phyloP scores from a whole-genome alignment of 2,113 vertebrate species.

The Tympanuchus pallidicinctus region DNA sequence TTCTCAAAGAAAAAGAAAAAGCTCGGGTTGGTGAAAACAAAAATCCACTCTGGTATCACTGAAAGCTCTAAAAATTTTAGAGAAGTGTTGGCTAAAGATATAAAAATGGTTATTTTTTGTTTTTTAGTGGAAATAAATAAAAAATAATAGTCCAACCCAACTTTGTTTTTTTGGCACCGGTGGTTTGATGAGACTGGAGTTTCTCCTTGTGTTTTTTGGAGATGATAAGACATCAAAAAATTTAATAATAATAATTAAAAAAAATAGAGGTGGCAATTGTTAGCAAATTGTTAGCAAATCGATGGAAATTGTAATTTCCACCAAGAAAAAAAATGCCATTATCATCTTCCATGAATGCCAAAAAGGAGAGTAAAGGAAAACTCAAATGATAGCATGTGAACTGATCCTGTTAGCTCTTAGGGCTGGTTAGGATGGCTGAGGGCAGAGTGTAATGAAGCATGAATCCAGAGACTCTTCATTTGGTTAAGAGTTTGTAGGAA shows the following conservation, averaged over 20 bases:
- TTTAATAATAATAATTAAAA: too few relatives aligned
- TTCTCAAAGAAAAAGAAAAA: not conserved
- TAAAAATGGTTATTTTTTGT: not conserved
- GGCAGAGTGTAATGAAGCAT: not conserved
- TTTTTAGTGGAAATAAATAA: not conserved
- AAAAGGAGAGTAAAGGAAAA: not conserved
- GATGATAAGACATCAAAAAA: not conserved
- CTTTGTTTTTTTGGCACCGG: not conserved
- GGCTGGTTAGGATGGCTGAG: not conserved
- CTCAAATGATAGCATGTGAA: not conserved
- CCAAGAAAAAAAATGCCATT: not conserved
- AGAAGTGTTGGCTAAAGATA: not conserved
- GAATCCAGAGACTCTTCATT: not conserved
- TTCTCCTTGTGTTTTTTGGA: not conserved
- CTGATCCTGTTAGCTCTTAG: not conserved
- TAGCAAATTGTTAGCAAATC: not conserved
- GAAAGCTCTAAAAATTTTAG: not conserved
- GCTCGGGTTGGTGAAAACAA: not conserved
- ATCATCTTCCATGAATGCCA: not conserved
- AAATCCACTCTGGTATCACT: not conserved
- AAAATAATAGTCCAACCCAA: too few relatives aligned
- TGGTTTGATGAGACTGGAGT: not conserved
- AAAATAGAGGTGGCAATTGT: not conserved
- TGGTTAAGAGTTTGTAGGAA: not conserved
- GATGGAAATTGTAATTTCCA: not conserved